Base-by-base conservation (phyloP, 2,888 invertebrate species). In the Apantesis nais region DNA sequence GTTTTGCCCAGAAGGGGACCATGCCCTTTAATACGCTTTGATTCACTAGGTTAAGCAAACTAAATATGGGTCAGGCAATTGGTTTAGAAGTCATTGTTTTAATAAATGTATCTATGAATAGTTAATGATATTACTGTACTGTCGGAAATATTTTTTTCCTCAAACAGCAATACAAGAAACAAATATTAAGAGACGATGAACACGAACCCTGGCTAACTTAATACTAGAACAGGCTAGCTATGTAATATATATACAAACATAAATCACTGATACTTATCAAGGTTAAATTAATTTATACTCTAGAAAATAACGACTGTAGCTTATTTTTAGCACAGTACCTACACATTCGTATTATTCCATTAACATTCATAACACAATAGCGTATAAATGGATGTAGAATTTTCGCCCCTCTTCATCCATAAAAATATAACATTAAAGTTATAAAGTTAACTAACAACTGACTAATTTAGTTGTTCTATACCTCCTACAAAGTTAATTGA, bases 41-140 rank as follows among this genome's bases (percentile, higher is more conserved):
- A 66, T 69, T 44, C 25, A 16, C 48, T 58, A n/a, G 61, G 44
- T 58, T 72, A 68, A 62, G 72, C 62, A 69, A 37, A 62, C 55
- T 37, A 66, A 67, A 68, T 68, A 72, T 68, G 25, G 62, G 25
- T 12, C 64, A 61, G 34, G 68, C 62, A 58, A 34, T 67, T 60
- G 44, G 29, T 48, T 67, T 19, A 52, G n/a, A 58, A 58, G 34
- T n/a, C 58, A 58, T 19, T 66, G 8, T 41, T 29, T 31, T 34
- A 44, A 44, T 7, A 19, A 44, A 44, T 19, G 19, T 19, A 44
- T 44, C 48, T n/a, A n/a, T 8, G n/a, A 3, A 52, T 22, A 48
- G 22, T 22, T 22, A 9, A 22, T 7, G 22, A n/a, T 48, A n/a
- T 9, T 48, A 48, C 9, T 52, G 52, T 16, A 44, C 19, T 44